Conservation (phyloP, 2,113 vertebrate genomes). For the Pollachius pollachius region DNA sequence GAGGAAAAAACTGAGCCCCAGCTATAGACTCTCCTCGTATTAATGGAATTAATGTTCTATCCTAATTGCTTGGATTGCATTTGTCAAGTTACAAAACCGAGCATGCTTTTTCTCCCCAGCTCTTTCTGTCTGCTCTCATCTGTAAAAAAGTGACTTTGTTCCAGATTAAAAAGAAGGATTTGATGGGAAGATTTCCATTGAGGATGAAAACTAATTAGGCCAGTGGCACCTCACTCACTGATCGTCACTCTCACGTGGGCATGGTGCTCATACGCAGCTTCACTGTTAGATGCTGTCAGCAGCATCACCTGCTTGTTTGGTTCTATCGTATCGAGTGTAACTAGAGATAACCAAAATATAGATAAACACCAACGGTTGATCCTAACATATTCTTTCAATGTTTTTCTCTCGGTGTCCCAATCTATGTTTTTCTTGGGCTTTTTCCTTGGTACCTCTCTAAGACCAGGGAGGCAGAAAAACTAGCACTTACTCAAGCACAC, state of each 20-base stretch:
- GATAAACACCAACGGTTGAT: too few relatives aligned
- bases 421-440: too few relatives aligned
- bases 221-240: background rate
- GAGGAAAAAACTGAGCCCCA: background rate
- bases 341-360: too few relatives aligned
- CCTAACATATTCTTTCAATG: too few relatives aligned
- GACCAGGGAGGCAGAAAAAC: too few relatives aligned
- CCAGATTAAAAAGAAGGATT: background rate
- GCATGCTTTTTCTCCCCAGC: background rate
- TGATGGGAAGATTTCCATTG: background rate
- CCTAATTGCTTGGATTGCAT: background rate
- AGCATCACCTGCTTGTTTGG: too few relatives aligned
- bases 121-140: background rate
- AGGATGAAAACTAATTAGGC: slow-evolving; percentile 1
- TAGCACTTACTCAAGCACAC: too few relatives aligned
- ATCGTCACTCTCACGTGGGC: background rate
- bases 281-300: too few relatives aligned
- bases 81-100: background rate
- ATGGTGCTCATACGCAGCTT: background rate
- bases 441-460: too few relatives aligned
- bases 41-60: background rate
- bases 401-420: too few relatives aligned
- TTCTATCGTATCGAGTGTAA: too few relatives aligned
- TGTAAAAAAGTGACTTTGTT: background rate
- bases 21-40: background rate